Conservation (phyloP, 2,113 vertebrate genomes). For the Tursiops truncatus region DNA sequence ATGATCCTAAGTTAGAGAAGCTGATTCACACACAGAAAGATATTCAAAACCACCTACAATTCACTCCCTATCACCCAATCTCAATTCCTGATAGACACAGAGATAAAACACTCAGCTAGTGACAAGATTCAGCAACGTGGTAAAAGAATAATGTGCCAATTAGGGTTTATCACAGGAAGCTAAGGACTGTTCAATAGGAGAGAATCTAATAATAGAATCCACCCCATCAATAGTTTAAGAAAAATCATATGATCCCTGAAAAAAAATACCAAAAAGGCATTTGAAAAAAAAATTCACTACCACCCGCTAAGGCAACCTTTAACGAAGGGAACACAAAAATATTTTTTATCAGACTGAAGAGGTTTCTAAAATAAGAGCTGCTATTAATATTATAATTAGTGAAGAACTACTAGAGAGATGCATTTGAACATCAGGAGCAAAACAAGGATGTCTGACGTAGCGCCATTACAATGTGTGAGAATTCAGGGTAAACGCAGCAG, state of each 20-base stretch:
- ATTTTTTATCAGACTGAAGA: neutral
- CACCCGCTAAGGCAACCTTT: neutral
- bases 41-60: neutral
- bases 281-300: neutral
- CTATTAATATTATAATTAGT: neutral
- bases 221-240: neutral
- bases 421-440: neutral
- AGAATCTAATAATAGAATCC: slow-evolving; percentile 59
- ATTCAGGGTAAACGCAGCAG: no score
- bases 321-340: neutral
- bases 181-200: neutral
- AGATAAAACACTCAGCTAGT: neutral
- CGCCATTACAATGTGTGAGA: accelerated
- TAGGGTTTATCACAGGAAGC: neutral
- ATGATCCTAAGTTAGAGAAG: neutral
- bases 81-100: neutral
- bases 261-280: neutral
- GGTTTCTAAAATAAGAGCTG: slow-evolving; percentile 4
- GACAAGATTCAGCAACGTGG: neutral
- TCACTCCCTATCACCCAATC: neutral
- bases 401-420: neutral
- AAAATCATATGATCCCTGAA: neutral
- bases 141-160: neutral
- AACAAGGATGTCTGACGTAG: accelerated
- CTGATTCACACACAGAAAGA: neutral